Evolutionary conservation across 1,140 invertebrate genomes (phyloP).

Genomic region (Ridgeia piscesae): DNA sequence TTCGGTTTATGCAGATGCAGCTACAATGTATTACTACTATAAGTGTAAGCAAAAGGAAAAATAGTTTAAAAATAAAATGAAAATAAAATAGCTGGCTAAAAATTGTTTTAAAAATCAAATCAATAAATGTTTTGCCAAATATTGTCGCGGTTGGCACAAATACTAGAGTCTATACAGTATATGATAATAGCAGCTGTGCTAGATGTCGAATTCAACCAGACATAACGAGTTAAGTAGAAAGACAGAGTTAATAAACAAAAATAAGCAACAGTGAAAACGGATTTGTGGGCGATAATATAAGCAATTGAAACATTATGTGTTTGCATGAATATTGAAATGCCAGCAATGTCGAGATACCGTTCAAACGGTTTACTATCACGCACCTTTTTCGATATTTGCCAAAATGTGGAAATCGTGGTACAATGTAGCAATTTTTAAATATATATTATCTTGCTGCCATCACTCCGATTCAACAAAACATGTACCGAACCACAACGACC

Average conservation of each 20-base stretch:
- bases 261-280: too few species aligned
- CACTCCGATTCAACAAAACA: neutral
- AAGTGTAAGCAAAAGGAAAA: too few species aligned
- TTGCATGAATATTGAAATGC: neutral
- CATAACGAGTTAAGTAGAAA: too few species aligned
- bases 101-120: too few species aligned
- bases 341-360: neutral
- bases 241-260: too few species aligned
- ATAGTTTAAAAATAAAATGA: too few species aligned
- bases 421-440: neutral
- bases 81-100: too few species aligned
- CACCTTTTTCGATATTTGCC: neutral
- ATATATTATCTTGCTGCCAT: neutral
- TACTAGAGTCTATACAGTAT: too few species aligned
- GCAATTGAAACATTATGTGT: neutral
- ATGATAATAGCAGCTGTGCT: too few species aligned
- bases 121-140: too few species aligned
- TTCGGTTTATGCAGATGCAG: neutral
- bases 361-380: neutral
- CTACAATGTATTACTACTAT: neutral
- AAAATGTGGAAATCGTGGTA: neutral
- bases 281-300: neutral
- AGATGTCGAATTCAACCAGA: too few species aligned
- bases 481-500: neutral
- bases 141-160: too few species aligned